phyloP scores from a whole-genome alignment of 2,888 invertebrate genomes.

The Antitype chi region DNA sequence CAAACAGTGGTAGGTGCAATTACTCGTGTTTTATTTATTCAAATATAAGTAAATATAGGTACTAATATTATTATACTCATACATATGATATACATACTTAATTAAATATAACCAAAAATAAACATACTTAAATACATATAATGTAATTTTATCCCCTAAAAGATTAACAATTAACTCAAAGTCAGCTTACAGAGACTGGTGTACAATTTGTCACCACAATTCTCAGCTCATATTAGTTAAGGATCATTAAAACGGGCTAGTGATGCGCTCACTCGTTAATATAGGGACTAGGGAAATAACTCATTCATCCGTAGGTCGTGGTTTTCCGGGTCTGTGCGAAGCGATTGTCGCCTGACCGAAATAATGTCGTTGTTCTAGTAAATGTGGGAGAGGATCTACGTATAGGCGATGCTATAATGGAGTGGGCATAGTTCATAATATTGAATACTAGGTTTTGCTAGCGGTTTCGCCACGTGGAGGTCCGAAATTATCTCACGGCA shows the following conservation, averaged over 20 bases:
- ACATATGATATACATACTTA: no score
- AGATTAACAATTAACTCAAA: background rate
- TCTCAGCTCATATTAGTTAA: background rate
- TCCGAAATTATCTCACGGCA: no score
- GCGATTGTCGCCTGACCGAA: background rate
- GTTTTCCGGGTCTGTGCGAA: conserved; percentile 23
- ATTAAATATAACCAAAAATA: no score
- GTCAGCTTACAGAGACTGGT: background rate
- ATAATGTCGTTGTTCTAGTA: background rate
- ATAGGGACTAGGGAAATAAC: conserved; percentile 7
- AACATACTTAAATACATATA: no score
- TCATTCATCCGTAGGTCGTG: conserved; percentile 10
- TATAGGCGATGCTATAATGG: background rate
- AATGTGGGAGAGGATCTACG: background rate
- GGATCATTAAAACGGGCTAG: conserved; percentile 12
- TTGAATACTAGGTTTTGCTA: no score
- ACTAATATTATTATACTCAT: no score
- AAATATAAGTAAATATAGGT: no score
- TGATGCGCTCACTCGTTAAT: conserved; percentile 29
- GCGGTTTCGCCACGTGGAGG: no score
- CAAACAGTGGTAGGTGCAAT: no score
- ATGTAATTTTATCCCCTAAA: background rate
- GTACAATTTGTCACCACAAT: background rate
- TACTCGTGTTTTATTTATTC: no score
- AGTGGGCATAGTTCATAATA: no score